These are phyloP conservation scores for Pantala flavescens DNA, from an alignment of 1,140 invertebrate species.

Conservation along the genomic window DNA sequence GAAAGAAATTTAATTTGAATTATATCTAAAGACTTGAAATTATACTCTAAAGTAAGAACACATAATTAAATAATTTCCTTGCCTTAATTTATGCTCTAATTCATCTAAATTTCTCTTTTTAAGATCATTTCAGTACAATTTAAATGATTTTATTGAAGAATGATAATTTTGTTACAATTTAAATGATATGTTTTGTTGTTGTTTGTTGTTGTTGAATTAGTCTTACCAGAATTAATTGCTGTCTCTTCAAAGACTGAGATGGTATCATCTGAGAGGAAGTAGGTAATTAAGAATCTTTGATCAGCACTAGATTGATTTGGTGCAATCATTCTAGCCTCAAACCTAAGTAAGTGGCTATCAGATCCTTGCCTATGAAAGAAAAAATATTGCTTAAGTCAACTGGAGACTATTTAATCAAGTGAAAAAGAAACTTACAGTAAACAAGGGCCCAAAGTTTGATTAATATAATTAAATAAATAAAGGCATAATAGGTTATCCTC, in stretches of 20 bases:
- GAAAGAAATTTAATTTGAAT: neutral
- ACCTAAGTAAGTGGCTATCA: constrained; percentile 67
- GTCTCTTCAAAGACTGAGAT: constrained; percentile 64
- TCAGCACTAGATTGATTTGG: constrained; percentile 54
- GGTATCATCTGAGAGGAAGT: constrained; percentile 73
- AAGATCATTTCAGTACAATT: no score
- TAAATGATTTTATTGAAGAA: no score
- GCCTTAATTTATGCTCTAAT: no score
- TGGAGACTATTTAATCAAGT: no score
- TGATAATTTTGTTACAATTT: no score
- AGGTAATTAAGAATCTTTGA: constrained; percentile 68
- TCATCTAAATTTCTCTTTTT: no score
- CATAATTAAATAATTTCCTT: no score
- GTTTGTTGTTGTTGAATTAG: no score
- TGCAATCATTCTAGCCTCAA: constrained; percentile 61
- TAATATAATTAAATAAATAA: constrained; percentile 15
- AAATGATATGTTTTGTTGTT: no score
- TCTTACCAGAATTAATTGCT: constrained; percentile 56
- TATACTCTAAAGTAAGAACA: no score
- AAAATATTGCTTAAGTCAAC: neutral
- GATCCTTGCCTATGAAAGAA: constrained; percentile 46
- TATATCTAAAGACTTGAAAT: neutral
- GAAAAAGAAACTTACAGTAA: no score
- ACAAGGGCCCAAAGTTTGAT: neutral
- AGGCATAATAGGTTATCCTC: constrained; percentile 15